Conservation (phyloP, 2,797 vertebrate genomes). For the Pseudomugil gertrudae region DNA sequence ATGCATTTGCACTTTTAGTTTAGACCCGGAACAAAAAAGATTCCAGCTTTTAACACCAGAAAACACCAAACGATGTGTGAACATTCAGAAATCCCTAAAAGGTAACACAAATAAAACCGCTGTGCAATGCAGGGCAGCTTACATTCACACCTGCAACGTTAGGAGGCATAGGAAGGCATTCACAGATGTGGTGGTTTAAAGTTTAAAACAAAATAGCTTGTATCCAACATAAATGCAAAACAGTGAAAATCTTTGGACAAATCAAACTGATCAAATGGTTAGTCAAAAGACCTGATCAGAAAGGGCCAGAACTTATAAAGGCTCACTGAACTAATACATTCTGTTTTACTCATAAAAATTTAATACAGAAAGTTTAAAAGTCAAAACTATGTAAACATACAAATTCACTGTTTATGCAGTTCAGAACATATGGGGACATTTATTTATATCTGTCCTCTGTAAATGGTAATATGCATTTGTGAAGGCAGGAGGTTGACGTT, state of each 20-base stretch:
- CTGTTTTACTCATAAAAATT: neutral
- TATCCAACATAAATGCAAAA: neutral
- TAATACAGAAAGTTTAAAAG: neutral
- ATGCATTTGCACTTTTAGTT: conserved; percentile 27
- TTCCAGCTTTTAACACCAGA: conserved; percentile 10
- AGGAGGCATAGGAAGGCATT: neutral
- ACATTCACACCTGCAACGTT: too few relatives aligned
- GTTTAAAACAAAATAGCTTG: neutral
- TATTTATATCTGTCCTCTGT: neutral
- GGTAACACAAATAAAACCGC: neutral
- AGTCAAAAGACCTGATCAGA: neutral
- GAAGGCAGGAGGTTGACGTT: neutral
- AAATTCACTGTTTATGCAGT: neutral
- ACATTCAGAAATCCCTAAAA: neutral
- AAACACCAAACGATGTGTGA: neutral
- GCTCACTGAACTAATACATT: neutral
- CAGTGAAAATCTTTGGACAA: neutral
- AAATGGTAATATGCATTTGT: neutral
- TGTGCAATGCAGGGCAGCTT: neutral
- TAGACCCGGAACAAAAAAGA: conserved; percentile 7
- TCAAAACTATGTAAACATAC: neutral
- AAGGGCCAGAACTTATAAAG: neutral
- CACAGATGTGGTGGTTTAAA: neutral
- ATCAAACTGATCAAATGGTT: neutral
- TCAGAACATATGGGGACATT: neutral